Base-by-base conservation (phyloP, 1,140 invertebrate genomes). In the Drosophila oshimai region DNA sequence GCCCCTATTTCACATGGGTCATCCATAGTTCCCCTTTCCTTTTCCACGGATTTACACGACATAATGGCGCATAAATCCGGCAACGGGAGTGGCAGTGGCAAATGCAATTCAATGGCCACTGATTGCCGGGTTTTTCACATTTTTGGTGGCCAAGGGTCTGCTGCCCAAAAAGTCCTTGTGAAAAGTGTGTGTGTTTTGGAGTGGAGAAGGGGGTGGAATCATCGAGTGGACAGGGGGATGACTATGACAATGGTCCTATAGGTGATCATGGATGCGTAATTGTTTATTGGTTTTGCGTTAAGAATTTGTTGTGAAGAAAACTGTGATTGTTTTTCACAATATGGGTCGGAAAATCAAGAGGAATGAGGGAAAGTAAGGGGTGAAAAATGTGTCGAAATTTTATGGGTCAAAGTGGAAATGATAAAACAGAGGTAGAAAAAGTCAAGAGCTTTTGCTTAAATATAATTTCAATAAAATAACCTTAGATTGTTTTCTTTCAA, bases 1-100 rank as follows among this genome's bases (percentile, higher is more conserved):
- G 83, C 81, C 81, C 83, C 81, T 86, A 86, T 87, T 87, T 86
- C 80, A 87, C 80, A 86, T 87, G 76, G 75, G 72, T 76, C 77
- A 75, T 47, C 75, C 61, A 28, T 36, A 13, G 58, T 45, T 50
- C 50, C 31, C 49, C 49, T 44, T 44, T 71, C 37, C n/a, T n/a
- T n/a, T n/a, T n/a, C 49, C 39, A 33, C 44, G 57, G 55, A 81
- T n/a, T 84, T 86, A 87, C 62, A 76, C 53, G 69, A 64, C 86
- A 86, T 86, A 86, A 86, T 86, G 80, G 73, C 76, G 81, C 79
- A 75, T 68, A 84, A 86, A 84, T 84, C 79, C 80, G 79, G 79
- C 70, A 70, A 55, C 15, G 62, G 53, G 34, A 41, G 37, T 58
- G 57, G 54, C 64, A 70, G 12, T 28, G 60, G 36, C 34, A 57